Conservation (phyloP, 2,888 invertebrate species). For the Entomobrya proxima region DNA sequence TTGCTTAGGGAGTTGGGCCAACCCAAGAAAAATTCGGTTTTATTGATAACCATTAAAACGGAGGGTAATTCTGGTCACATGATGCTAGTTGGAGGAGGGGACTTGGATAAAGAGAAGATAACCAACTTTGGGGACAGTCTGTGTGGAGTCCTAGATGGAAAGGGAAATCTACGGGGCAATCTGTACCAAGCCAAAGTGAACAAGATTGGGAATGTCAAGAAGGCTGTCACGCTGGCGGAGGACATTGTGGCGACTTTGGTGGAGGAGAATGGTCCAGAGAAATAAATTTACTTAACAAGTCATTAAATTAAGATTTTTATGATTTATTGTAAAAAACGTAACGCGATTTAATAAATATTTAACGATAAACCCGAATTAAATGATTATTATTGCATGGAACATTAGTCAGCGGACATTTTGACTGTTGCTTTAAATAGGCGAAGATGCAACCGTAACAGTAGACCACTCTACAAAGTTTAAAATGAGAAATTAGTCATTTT, state of each 20-base stretch:
- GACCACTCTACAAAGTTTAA: constrained; percentile 53
- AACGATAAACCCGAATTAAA: constrained; percentile 69
- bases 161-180: constrained; percentile 86
- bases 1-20: constrained; percentile 83
- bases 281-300: background rate
- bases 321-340: background rate
- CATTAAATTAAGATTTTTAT: no score
- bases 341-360: background rate
- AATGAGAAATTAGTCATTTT: background rate
- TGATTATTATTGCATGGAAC: constrained; percentile 63
- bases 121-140: constrained; percentile 79
- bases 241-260: constrained; percentile 79
- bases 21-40: constrained; percentile 72
- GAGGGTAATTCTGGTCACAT: constrained; percentile 71
- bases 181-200: constrained; percentile 87
- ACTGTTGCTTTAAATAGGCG: constrained; percentile 56
- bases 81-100: constrained; percentile 65
- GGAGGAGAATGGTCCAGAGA: background rate
- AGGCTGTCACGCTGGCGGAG: constrained; percentile 80
- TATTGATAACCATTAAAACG: constrained; percentile 69
- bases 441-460: constrained; percentile 72
- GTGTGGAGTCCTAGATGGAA: constrained; percentile 84
- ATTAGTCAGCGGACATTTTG: constrained; percentile 68
- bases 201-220: constrained; percentile 82
- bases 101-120: constrained; percentile 46